Evolutionary conservation across 2,888 invertebrate genomes (phyloP).

Genomic region (Ochlodes sylvanus): DNA sequence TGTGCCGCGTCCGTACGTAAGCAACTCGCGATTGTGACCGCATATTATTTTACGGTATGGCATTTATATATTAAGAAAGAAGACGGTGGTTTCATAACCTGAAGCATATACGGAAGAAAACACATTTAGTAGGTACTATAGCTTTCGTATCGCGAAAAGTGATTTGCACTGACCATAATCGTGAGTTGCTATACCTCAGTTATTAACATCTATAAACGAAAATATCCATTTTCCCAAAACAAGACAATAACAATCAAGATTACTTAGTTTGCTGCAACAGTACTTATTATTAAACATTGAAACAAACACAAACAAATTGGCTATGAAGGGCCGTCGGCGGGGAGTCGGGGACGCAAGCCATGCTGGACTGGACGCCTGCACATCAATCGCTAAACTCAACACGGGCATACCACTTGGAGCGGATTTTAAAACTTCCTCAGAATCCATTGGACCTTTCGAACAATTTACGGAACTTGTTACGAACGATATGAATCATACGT

Average conservation of each 20-base stretch:
- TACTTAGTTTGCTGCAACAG: neutral
- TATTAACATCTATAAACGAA: neutral
- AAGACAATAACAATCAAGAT: neutral
- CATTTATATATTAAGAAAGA: too few relatives aligned
- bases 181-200: neutral
- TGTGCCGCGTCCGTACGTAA: neutral
- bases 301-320: constrained; percentile 39
- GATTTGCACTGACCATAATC: neutral
- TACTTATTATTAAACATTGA: neutral
- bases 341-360: constrained; percentile 41
- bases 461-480: neutral
- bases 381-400: constrained; percentile 16
- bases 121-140: too few relatives aligned
- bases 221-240: neutral
- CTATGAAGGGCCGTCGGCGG: constrained; percentile 40
- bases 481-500: neutral
- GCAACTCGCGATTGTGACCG: neutral
- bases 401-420: constrained; percentile 5
- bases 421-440: constrained; percentile 8
- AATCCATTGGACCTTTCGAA: constrained; percentile 2
- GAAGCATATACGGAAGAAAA: too few relatives aligned
- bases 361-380: constrained; percentile 36
- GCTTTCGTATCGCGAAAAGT: too few relatives aligned
- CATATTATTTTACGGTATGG: too few relatives aligned
- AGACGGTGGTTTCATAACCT: too few relatives aligned